Conservation (phyloP, 2,888 invertebrate species). For the Lottia gigantea region DNA sequence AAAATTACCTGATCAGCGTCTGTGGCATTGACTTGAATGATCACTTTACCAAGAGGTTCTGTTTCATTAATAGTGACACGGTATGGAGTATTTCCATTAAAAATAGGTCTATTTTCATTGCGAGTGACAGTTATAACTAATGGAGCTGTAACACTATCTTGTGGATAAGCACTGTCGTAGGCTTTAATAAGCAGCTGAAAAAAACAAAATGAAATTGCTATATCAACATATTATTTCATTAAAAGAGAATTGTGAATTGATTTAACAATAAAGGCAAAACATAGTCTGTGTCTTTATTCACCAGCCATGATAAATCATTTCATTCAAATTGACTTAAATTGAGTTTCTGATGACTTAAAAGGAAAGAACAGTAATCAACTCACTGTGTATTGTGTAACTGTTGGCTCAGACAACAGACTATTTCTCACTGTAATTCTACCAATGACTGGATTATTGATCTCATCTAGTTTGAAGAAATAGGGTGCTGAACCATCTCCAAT, state of each 20-base stretch:
- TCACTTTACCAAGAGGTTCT: not conserved
- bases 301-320: too few species aligned
- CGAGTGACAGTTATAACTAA: not conserved
- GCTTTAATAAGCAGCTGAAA: constrained; percentile 45
- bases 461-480: constrained; percentile 33
- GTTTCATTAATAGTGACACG: constrained; percentile 7
- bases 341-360: too few species aligned
- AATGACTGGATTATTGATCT: constrained; percentile 21
- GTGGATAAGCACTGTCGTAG: constrained; percentile 35
- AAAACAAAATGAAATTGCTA: constrained; percentile 15
- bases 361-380: not conserved
- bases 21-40: constrained; percentile 4
- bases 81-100: constrained; percentile 14
- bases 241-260: too few species aligned
- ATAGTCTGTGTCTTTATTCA: too few species aligned
- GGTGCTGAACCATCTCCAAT: constrained; percentile 31
- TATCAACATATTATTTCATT: too few species aligned
- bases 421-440: constrained; percentile 5
- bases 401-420: constrained; percentile 12
- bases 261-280: too few species aligned
- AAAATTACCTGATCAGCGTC: not conserved
- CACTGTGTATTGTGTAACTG: constrained; percentile 9
- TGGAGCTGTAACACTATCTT: constrained; percentile 1
- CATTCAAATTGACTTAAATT: too few species aligned
- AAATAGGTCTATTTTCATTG: constrained; percentile 55